Base-by-base conservation (phyloP, 2,113 vertebrate genomes). In the Callopanchax toddi region DNA sequence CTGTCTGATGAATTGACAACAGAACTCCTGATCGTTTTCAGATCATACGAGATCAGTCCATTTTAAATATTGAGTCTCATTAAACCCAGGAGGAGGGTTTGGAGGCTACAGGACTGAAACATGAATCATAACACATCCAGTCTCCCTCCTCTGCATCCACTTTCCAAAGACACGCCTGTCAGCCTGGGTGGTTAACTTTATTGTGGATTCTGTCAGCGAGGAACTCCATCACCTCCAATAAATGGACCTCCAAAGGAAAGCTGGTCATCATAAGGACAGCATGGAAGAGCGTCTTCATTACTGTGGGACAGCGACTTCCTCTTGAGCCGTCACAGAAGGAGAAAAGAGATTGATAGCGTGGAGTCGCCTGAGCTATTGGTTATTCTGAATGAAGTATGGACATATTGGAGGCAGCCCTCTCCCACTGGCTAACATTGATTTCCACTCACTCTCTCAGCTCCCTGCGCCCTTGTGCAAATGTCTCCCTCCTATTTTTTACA, bases 341-440 rank as follows among this genome's bases (percentile, higher is more conserved):
- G 49, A 57, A 83, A 70, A 72, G 78, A 87, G 89, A 91, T 86
- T 89, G 88, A 91, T 90, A 53, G 84, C 67, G 18, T 21, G 58
- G 69, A 81, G 84, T 77, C 71, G 71, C 86, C 82, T 87, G 85
- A 82, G 65, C 73, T 77, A 85, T 87, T 74, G 85, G 81, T 90
- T 89, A 90, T 90, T 91, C 84, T 83, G 79, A 87, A 90, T 86
- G 87, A 87, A 82, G 82, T 76, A 86, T 81, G 83, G 84, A 81
- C 66, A 79, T 89, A 88, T 87, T 79, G 81, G 80, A 63, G n/a
- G 43, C 52, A 22, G 74, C 76, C 69, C 67, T 85, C 74, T 86
- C 76, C 71, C 70, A 76, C 79, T 61, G 67, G 74, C 78, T 60
- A 49, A 45, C 83, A 92, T 91, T 84, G 91, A 92, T 92, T 90